Base-by-base conservation (phyloP, 2,113 vertebrate genomes). In the Tachysurus vachellii region DNA sequence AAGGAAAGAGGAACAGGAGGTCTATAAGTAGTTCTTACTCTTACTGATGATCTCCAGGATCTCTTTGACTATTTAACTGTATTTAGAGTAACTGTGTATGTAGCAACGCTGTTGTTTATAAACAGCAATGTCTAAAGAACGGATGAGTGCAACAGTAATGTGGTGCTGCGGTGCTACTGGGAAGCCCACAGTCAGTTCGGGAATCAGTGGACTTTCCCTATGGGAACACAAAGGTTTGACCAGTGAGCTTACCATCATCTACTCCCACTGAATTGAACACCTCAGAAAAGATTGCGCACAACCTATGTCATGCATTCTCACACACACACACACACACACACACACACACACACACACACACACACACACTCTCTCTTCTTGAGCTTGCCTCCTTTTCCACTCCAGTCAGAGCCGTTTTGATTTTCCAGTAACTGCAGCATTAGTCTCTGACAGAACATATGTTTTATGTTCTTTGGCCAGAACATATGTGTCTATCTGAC, bases 81-180 rank as follows among this genome's bases (percentile, higher is more conserved):
- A 28, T 83, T 64, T 71, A 47, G 83, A 85, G 61, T 53, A 42
- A 59, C 36, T 28, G 61, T 86, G 80, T 85, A 70, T 89, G 64
- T 90, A 86, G 89, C 89, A 90, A 88, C 87, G 79, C 23, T 85
- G 66, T 61, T 91, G 87, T 90, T 90, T 88, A 86, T 90, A 88
- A 92, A 89, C 89, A 88, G 26, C 56, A 76, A 47, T 84, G 87
- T 86, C 75, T 56, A 56, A 80, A 80, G 26, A 75, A 53, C 19
- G 80, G 44, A 61, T 16, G 56, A 84, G 68, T 83, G 84, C 85
- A 47, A 23, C 89, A 88, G 70, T 71, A 89, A 86, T 87, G 62
- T 68, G 28, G 76, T 19, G 53, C 84, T 89, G 86, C 12, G 70
- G 54, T 86, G 84, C 79, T 42, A 77, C 84, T 87, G 79, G 85